Evolutionary conservation across 1,140 invertebrate species (phyloP).

Genomic region (Ceratina calcarata): DNA sequence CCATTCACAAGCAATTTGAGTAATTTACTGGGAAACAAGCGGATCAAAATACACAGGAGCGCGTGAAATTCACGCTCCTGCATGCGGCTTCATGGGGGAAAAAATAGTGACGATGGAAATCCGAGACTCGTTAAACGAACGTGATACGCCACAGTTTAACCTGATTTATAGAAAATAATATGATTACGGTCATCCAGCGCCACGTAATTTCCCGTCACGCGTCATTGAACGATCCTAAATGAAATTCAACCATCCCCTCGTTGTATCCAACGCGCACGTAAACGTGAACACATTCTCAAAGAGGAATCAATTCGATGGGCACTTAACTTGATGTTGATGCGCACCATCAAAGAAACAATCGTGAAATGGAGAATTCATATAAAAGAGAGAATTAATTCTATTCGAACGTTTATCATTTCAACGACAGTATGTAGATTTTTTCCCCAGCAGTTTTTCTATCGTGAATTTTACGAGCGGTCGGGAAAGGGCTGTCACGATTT

Average conservation of each 20-base stretch:
- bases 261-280: not conserved
- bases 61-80: not conserved
- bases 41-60: not conserved
- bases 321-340: no score
- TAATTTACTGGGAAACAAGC: not conserved
- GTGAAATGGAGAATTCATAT: no score
- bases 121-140: not conserved
- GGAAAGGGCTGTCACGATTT: not conserved
- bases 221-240: conserved; percentile 20
- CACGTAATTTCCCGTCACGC: conserved; percentile 25
- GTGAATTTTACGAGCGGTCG: not conserved
- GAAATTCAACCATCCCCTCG: conserved; percentile 4
- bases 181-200: conserved; percentile 23
- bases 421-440: no score
- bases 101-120: not conserved
- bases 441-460: not conserved
- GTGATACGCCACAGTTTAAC: conserved; percentile 10
- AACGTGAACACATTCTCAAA: conserved; percentile 15
- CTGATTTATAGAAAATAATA: conserved; percentile 23
- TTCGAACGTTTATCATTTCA: not conserved
- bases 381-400: not conserved
- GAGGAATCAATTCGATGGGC: no score
- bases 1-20: no score
- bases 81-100: not conserved
- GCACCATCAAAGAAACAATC: no score